Conservation (phyloP, 2,113 vertebrate species). For the Blennius ocellaris region DNA sequence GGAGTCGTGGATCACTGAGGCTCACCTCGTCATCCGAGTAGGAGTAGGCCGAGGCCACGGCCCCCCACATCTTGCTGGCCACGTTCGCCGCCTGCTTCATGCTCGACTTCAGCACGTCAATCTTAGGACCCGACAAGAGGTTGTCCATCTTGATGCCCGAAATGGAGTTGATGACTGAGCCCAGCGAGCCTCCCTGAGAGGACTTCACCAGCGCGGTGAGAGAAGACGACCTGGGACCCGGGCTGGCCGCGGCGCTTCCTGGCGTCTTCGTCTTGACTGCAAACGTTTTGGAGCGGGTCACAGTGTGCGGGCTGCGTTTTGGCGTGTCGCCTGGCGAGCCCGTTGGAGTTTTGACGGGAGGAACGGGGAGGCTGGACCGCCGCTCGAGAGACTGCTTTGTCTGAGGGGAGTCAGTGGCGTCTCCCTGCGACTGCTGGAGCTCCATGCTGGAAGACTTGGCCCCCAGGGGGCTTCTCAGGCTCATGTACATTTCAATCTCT, state of each 20-base stretch:
- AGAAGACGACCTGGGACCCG: conserved; percentile 84
- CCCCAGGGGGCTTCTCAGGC: conserved; percentile 88
- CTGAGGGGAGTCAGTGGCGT: conserved; percentile 44
- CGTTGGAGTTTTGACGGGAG: conserved; percentile 69
- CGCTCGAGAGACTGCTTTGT: conserved; percentile 82
- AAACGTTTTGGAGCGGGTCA: conserved; percentile 92
- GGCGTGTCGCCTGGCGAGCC: conserved; percentile 65
- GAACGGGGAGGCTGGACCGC: conserved; percentile 90
- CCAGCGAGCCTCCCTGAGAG: conserved; percentile 89
- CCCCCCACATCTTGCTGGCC: conserved; percentile 96
- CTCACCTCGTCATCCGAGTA: conserved; percentile 95
- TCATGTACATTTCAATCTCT: conserved; percentile 99
- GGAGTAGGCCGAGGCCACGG: conserved; percentile 89
- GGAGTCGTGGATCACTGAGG: background rate
- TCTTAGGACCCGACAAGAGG: conserved; percentile 94
- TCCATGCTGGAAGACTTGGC: conserved; percentile 94
- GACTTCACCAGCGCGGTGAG: conserved; percentile 89
- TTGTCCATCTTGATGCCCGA: conserved; percentile 94
- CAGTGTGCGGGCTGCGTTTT: conserved; percentile 80
- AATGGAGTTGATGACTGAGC: conserved; percentile 92
- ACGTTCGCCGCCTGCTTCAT: conserved; percentile 97
- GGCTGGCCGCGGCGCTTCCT: conserved; percentile 49
- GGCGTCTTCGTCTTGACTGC: conserved; percentile 83
- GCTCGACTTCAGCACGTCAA: conserved; percentile 92
- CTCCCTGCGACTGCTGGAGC: conserved; percentile 78